Evolutionary conservation across 2,888 invertebrate species (phyloP).

Genomic region (Bruchidius siliquastri): DNA sequence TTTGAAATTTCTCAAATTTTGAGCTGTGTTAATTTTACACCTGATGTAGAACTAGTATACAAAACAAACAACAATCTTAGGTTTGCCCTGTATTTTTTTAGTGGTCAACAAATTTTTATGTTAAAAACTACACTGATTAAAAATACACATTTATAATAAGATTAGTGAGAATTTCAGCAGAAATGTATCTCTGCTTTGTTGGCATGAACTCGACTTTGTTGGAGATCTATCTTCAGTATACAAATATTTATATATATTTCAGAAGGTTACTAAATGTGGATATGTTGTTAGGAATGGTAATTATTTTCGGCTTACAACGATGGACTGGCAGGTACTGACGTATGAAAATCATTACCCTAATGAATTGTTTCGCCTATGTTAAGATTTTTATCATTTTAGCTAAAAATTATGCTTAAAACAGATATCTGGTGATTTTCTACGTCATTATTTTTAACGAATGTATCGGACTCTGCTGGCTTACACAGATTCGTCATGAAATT

Average conservation of each 20-base stretch:
- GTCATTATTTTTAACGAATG: background rate
- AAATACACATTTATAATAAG: background rate
- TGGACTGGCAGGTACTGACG: constrained; percentile 22
- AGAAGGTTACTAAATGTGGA: background rate
- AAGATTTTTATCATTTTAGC: constrained; percentile 1
- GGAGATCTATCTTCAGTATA: background rate
- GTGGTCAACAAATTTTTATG: background rate
- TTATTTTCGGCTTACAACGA: constrained; percentile 35
- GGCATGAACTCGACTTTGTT: background rate
- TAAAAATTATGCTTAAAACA: background rate
- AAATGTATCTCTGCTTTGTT: background rate
- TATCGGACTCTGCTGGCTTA: background rate
- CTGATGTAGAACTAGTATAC: background rate
- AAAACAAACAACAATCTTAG: background rate
- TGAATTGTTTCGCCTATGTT: constrained; percentile 19
- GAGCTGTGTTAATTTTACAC: background rate
- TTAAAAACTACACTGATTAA: background rate
- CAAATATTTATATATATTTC: background rate
- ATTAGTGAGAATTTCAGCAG: background rate
- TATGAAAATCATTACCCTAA: background rate
- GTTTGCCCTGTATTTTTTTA: background rate
- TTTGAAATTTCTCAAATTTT: background rate
- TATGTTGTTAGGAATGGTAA: background rate
- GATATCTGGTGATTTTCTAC: background rate
- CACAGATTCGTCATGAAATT: background rate